Base-by-base conservation (phyloP, 2,888 invertebrate genomes). In the Polydrusus tereticollis region DNA sequence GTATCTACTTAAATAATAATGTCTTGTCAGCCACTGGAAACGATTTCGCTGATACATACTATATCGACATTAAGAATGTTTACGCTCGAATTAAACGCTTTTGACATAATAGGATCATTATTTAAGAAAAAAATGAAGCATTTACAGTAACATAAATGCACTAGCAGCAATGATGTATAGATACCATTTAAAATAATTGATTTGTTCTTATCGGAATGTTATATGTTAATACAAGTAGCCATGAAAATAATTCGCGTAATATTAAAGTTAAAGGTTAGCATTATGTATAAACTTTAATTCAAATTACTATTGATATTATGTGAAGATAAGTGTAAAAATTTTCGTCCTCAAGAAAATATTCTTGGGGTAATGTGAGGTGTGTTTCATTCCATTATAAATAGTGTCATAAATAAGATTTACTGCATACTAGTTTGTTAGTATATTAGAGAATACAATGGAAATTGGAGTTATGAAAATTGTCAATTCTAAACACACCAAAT, bases 351-450 rank as follows among this genome's bases (percentile, higher is more conserved):
- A 16, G 7, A n/a, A 21, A 38, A 33, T 20, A 21, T 20, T 58
- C 58, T 58, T 58, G 38, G 18, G 58, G 58, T 21, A 20, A 38
- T 58, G n/a, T 20, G 3, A 58, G 58, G 38, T 38, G 58, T 58
- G 58, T 58, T 58, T 58, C n/a, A 26, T n/a, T n/a, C n/a, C n/a
- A n/a, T n/a, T 21, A 38, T 58, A 38, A n/a, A 18, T 16, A 57
- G 21, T 58, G 58, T 58, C 58, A n/a, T 58, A 20, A 58, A 55
- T 55, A 10, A 55, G 16, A 33, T 16, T 7, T 14, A 23, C 12
- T 55, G 18, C 12, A n/a, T n/a, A n/a, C n/a, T n/a, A n/a, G n/a
- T n/a, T n/a, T n/a, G n/a, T n/a, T n/a, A n/a, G n/a, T n/a, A n/a
- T n/a, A n/a, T n/a, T n/a, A n/a, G n/a, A n/a, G n/a, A n/a, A n/a